Evolutionary conservation across 2,888 invertebrate genomes (phyloP).

Genomic region (Drosophila demipolita): DNA sequence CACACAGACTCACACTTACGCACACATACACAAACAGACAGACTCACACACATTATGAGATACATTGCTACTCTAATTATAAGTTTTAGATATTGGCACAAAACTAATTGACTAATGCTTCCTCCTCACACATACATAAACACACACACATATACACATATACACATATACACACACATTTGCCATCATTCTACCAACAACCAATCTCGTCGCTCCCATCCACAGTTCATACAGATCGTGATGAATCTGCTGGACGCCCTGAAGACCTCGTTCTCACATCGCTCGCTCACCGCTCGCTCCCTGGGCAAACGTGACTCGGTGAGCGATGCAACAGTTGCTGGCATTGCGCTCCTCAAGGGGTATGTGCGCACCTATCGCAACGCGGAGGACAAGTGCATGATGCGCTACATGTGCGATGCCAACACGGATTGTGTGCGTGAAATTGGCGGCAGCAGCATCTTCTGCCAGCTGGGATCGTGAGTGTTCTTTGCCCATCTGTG

Average conservation of each 20-base stretch:
- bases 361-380: constrained; percentile 93
- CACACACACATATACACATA: constrained; percentile 25
- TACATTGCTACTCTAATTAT: constrained; percentile 24
- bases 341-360: constrained; percentile 95
- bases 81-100: constrained; percentile 63
- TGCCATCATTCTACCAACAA: constrained; percentile 48
- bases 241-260: constrained; percentile 95
- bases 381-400: constrained; percentile 92
- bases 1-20: constrained; percentile 26
- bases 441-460: constrained; percentile 92
- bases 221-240: constrained; percentile 96
- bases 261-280: constrained; percentile 96
- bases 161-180: constrained; percentile 19
- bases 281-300: constrained; percentile 93
- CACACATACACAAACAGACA: constrained; percentile 21
- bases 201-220: constrained; percentile 71
- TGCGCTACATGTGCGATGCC: constrained; percentile 95
- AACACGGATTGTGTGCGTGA: constrained; percentile 94
- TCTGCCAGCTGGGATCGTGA: constrained; percentile 97
- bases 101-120: constrained; percentile 74
- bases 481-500: constrained; percentile 75
- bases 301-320: constrained; percentile 95
- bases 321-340: constrained; percentile 95
- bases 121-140: constrained; percentile 25
- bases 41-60: background rate